phyloP scores from a whole-genome alignment of 2,888 invertebrate genomes.

The Callyntrura guangdongensis region DNA sequence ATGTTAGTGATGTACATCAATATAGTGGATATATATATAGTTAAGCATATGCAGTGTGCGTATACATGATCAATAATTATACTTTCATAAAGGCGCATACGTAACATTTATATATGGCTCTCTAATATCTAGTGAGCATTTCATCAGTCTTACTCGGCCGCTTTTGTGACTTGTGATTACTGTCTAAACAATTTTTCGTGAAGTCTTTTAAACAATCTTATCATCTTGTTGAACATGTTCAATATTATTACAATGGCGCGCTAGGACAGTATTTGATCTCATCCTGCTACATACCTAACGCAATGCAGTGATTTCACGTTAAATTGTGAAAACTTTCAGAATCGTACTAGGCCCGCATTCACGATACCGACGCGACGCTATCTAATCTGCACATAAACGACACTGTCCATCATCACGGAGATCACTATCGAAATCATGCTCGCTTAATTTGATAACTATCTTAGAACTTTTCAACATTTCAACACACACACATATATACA shows the following conservation, averaged over 20 bases:
- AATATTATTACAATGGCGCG: background rate
- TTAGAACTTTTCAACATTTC: conserved; percentile 19
- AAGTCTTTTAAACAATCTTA: conserved; percentile 38
- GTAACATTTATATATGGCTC: background rate
- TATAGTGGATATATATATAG: too few relatives aligned
- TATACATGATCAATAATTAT: background rate
- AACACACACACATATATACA: background rate
- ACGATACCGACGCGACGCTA: background rate
- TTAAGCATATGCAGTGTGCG: background rate
- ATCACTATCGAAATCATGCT: conserved; percentile 75
- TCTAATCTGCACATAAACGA: conserved; percentile 53
- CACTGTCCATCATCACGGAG: conserved; percentile 64
- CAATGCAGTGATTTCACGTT: conserved; percentile 10
- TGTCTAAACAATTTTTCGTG: conserved; percentile 31
- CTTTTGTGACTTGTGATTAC: conserved; percentile 30
- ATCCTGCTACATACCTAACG: background rate
- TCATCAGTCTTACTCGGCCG: background rate
- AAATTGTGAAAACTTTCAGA: conserved; percentile 56
- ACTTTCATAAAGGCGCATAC: background rate
- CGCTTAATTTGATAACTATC: conserved; percentile 69
- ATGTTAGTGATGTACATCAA: background rate
- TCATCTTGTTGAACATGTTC: conserved; percentile 24
- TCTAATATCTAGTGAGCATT: background rate
- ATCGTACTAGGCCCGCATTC: background rate
- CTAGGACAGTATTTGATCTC: conserved; percentile 26